Percentiles rank a stretch among this genome's conserved stretches.
phyloP scores from a whole-genome alignment of 1,140 invertebrate genomes.

The Alviniconcha marisindica region DNA sequence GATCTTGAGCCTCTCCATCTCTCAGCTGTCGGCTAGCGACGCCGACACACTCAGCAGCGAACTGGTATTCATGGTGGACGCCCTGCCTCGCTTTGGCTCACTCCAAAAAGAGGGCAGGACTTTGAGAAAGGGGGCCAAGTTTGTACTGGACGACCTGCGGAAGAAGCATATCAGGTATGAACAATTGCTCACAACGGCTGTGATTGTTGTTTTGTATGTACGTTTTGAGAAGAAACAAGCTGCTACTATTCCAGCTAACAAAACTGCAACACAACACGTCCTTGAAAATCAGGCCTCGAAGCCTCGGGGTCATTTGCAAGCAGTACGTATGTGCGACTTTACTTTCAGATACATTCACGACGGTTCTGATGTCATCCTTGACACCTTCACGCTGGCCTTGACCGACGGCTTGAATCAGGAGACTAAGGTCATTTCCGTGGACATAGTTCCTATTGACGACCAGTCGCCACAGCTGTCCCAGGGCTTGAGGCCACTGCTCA shows the following conservation, averaged over 20 bases:
- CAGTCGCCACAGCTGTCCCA: slow-evolving; percentile 70
- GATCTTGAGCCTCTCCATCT: slow-evolving; percentile 66
- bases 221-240: no score
- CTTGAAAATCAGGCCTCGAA: no score
- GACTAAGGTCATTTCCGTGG: slow-evolving; percentile 70
- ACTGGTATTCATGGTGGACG: slow-evolving; percentile 71
- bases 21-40: slow-evolving; percentile 73
- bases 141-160: slow-evolving; percentile 70
- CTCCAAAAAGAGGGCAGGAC: slow-evolving; percentile 70
- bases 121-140: slow-evolving; percentile 66
- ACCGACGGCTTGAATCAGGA: slow-evolving; percentile 75
- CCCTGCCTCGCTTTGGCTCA: slow-evolving; percentile 71
- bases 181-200: no score
- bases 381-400: slow-evolving; percentile 73
- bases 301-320: no score
- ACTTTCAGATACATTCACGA: slow-evolving; percentile 74
- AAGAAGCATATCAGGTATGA: slow-evolving; percentile 69
- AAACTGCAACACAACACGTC: no score
- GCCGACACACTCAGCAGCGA: slow-evolving; percentile 71
- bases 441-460: slow-evolving; percentile 75
- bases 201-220: no score
- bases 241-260: no score
- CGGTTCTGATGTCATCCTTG: slow-evolving; percentile 72
- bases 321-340: no score
- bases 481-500: slow-evolving; percentile 61